Evolutionary conservation across 2,113 vertebrate genomes (phyloP), one percentile per base, ranked within the genome.

Genomic region (Nannobrachium achirus): DNA sequence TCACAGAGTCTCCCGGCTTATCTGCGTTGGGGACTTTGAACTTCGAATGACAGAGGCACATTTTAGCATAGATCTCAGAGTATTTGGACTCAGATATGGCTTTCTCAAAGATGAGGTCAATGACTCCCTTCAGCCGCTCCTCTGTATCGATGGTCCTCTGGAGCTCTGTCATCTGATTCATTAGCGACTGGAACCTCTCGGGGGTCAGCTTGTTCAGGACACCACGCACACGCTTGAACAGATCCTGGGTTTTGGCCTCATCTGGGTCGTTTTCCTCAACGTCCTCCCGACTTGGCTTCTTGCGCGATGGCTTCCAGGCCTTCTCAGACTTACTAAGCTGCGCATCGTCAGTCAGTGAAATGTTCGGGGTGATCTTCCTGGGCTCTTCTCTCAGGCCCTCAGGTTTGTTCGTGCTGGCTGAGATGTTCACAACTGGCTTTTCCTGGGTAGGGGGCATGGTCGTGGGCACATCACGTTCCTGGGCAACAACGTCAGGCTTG

Each of bases 101-200:
- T 87, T 99, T 99, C 93, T 99, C 98, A 1, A 99, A 99, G 73
- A 98, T 96, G 77, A 99, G 93, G 91, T 99, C 97, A 0, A 99
- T 99, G 85, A 97, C 94, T 44, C 98, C 98, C 74, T 99, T 99
- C 64, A 99, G 93, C 71, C 97, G 93, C 86, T 98, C 97, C 80
- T 99, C 97, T 0, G 97, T 98, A 81, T 99, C 97, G 63, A 99
- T 98, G 0, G 93, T 94, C 78, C 2, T 33, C 25, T 33, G 25
- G 25, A 99, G 93, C 14, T 97, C 97, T 0, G 93, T 94, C 81
- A 99, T 97, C 80, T 98, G 98, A 79, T 99, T 98, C 95, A 99
- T 98, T 16, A 99, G 92, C 48, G 97, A 96, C 78, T 98, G 96
- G 84, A 99, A 99, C 94, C 97, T 99, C 89, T 99, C 97, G 0